phyloP scores from a whole-genome alignment of 2,113 vertebrate genomes.

The Hylia prasina region DNA sequence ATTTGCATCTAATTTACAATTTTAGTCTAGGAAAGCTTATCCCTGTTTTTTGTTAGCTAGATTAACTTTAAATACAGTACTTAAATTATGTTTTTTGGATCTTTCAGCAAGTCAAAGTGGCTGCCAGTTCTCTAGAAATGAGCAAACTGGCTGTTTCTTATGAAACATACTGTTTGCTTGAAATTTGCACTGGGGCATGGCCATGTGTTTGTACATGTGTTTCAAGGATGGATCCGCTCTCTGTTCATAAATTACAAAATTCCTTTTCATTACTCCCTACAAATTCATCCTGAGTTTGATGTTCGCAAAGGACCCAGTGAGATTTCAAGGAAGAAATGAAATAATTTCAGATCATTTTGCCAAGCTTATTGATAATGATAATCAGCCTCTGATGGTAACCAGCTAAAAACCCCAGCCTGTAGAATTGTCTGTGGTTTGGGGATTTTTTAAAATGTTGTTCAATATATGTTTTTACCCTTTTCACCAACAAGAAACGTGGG shows the following conservation, averaged over 20 bases:
- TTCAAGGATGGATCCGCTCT: constrained; percentile 32
- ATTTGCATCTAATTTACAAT: constrained; percentile 48
- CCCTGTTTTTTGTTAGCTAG: constrained; percentile 60
- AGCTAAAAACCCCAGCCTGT: not conserved
- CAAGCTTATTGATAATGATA: not conserved
- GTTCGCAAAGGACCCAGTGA: not conserved
- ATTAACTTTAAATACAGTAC: constrained; percentile 56
- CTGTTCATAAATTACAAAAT: constrained; percentile 43
- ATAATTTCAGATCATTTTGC: not conserved
- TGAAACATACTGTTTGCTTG: constrained; percentile 31
- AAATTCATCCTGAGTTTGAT: not conserved
- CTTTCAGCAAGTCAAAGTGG: constrained; percentile 49
- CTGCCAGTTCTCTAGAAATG: constrained; percentile 42
- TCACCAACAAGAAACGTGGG: not conserved
- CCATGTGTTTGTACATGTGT: constrained; percentile 50
- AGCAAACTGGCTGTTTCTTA: constrained; percentile 47
- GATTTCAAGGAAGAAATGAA: not conserved
- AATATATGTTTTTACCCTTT: not conserved
- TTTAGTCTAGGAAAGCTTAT: constrained; percentile 24
- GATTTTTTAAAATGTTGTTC: not conserved
- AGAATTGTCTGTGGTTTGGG: not conserved
- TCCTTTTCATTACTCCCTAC: not conserved
- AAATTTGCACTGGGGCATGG: constrained; percentile 29
- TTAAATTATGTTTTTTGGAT: constrained; percentile 53
- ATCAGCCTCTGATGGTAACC: not conserved